Conservation (phyloP, 2,888 invertebrate species). For the Coronaproctus castanopsis region DNA sequence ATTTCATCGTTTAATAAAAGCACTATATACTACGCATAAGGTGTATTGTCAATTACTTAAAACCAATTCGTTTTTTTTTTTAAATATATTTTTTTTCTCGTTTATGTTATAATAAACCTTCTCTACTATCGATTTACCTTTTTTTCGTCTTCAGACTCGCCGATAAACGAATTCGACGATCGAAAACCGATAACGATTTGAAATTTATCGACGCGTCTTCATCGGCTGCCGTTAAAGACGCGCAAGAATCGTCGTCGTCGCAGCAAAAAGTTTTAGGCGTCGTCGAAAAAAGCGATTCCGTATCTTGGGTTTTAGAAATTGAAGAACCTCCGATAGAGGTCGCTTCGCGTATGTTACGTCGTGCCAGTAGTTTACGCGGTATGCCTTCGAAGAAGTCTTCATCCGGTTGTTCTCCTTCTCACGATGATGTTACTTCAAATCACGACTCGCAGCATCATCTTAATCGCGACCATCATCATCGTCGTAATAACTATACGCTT, state of each 20-base stretch:
- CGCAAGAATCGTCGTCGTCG: conserved; percentile 27
- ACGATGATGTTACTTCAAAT: neutral
- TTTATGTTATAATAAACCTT: no score
- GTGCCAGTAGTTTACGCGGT: conserved; percentile 29
- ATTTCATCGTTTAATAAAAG: no score
- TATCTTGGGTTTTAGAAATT: conserved; percentile 68
- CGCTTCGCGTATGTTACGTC: conserved; percentile 45
- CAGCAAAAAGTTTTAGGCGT: conserved; percentile 55
- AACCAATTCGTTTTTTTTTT: no score
- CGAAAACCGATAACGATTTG: conserved; percentile 8
- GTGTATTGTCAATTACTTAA: no score
- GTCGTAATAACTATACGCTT: no score
- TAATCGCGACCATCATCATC: no score
- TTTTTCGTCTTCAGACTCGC: no score
- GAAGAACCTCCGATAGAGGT: conserved; percentile 49
- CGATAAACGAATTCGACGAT: conserved; percentile 8
- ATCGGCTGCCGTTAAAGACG: conserved; percentile 26
- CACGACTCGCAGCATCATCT: no score
- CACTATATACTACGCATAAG: no score
- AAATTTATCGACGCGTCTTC: neutral
- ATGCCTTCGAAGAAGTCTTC: conserved; percentile 11
- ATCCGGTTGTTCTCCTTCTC: neutral
- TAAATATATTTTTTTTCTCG: no score
- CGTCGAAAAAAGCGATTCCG: conserved; percentile 66
- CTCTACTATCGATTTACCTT: no score